phyloP scores from a whole-genome alignment of 2,113 vertebrate species.

The Malurus alboscapulatus region DNA sequence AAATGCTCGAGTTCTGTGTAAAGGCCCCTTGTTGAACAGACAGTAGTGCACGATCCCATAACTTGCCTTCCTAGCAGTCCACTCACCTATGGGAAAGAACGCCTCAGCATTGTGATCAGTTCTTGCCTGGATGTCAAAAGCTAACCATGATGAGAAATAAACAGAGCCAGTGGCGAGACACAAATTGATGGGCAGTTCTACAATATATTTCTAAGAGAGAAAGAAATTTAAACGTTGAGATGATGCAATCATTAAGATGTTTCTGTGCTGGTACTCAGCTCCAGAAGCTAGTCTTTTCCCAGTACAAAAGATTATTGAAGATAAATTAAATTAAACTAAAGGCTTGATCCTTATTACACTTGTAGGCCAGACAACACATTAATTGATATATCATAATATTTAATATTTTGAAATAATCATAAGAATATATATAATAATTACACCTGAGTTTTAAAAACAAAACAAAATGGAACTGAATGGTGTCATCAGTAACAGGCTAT shows the following conservation, averaged over 20 bases:
- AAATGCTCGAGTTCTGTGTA: slow-evolving; percentile 33
- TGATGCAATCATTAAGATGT: slow-evolving; percentile 75
- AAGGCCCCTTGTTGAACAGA: slow-evolving; percentile 49
- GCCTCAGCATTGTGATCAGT: slow-evolving; percentile 21
- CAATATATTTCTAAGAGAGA: slow-evolving; percentile 59
- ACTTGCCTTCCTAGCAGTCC: slow-evolving; percentile 10
- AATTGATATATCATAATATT: slow-evolving; percentile 70
- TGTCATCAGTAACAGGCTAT: slow-evolving; percentile 62
- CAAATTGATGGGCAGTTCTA: slow-evolving; percentile 62
- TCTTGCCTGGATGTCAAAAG: slow-evolving; percentile 54
- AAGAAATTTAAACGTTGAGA: slow-evolving; percentile 75
- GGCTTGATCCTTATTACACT: slow-evolving; percentile 71
- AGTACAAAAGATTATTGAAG: slow-evolving; percentile 72
- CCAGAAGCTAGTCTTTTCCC: slow-evolving; percentile 72
- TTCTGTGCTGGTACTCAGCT: slow-evolving; percentile 76
- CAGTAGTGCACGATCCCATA: background rate
- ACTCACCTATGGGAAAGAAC: slow-evolving; percentile 27
- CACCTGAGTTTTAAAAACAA: slow-evolving; percentile 83
- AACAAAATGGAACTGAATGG: slow-evolving; percentile 74
- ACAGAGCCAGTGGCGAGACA: slow-evolving; percentile 58
- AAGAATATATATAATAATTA: slow-evolving; percentile 81
- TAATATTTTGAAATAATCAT: slow-evolving; percentile 75
- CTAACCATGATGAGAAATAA: slow-evolving; percentile 29
- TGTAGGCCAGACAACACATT: slow-evolving; percentile 73
- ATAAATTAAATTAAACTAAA: slow-evolving; percentile 79